Evolutionary conservation across 2,113 vertebrate species (phyloP).

Genomic region (Malurus cyaneus): DNA sequence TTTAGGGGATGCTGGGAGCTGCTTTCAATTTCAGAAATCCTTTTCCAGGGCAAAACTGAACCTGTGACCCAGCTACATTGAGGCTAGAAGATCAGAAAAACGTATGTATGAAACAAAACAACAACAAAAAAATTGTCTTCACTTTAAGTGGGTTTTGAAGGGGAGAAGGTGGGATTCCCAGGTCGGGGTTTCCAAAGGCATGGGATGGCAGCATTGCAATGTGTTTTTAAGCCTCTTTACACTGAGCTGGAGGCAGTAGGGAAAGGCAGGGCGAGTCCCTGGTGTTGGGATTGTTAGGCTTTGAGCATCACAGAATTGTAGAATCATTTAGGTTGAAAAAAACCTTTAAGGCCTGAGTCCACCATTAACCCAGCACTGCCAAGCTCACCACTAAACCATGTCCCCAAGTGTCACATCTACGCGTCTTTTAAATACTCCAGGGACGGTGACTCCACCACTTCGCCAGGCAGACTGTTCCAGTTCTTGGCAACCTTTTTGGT

Average conservation of each 20-base stretch:
- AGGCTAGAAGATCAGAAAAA: not conserved
- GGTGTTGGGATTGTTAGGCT: not conserved
- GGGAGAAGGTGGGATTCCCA: not conserved
- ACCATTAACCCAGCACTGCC: not conserved
- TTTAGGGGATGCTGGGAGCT: not conserved
- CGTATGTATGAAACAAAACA: accelerated
- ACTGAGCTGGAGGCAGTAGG: not conserved
- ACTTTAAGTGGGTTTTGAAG: not conserved
- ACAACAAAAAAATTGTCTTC: not conserved
- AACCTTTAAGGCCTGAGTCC: not conserved
- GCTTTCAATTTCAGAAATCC: not conserved
- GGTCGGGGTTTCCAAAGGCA: not conserved
- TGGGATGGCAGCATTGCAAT: not conserved
- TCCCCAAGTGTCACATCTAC: not conserved
- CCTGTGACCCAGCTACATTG: not conserved
- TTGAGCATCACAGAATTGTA: not conserved
- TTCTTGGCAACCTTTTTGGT: not conserved
- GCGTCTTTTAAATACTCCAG: not conserved
- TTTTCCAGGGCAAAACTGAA: not conserved
- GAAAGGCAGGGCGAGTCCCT: not conserved
- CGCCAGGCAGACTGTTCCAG: not conserved
- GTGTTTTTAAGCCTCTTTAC: not conserved
- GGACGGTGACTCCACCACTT: not conserved
- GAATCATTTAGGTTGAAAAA: not conserved
- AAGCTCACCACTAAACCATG: not conserved